Conservation (phyloP, 2,113 vertebrate species). For the Platichthys flesus region DNA sequence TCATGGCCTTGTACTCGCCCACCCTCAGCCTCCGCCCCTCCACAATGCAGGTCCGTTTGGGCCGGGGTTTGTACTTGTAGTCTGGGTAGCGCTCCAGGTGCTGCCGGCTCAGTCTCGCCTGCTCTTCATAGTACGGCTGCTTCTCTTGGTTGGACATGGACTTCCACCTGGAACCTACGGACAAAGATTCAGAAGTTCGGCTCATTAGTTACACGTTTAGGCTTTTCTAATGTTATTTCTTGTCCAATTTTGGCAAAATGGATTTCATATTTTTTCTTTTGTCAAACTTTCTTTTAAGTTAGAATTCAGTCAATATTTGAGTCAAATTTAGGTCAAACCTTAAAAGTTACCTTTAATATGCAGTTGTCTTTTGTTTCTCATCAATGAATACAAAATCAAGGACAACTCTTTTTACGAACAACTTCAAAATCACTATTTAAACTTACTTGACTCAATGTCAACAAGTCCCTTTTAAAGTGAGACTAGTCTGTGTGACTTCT, state of each 20-base stretch:
- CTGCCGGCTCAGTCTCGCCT: constrained; percentile 95
- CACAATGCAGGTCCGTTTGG: constrained; percentile 97
- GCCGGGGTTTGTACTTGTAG: constrained; percentile 97
- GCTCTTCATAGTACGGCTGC: constrained; percentile 98
- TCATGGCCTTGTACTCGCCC: constrained; percentile 99
- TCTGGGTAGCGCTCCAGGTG: constrained; percentile 98
- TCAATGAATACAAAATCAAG: not conserved
- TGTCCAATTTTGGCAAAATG: not conserved
- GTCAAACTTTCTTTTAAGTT: too few species aligned
- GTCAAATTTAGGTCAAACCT: not conserved
- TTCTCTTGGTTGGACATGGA: constrained; percentile 98
- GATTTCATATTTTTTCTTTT: not conserved
- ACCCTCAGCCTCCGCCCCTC: constrained; percentile 94
- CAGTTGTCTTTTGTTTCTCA: not conserved
- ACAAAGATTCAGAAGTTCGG: not conserved
- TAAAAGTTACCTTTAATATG: not conserved
- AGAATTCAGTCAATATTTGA: too few species aligned
- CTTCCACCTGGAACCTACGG: constrained; percentile 94
- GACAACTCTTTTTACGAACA: not conserved
- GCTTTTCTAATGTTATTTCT: not conserved
- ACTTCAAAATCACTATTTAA: not conserved
- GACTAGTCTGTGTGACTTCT: not conserved
- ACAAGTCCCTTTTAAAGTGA: too few species aligned
- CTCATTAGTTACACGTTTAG: too few species aligned
- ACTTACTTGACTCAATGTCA: not conserved